Evolutionary conservation across 2,888 invertebrate genomes (phyloP), one percentile per base, ranked within the genome.

Genomic region (Dioctria linearis): DNA sequence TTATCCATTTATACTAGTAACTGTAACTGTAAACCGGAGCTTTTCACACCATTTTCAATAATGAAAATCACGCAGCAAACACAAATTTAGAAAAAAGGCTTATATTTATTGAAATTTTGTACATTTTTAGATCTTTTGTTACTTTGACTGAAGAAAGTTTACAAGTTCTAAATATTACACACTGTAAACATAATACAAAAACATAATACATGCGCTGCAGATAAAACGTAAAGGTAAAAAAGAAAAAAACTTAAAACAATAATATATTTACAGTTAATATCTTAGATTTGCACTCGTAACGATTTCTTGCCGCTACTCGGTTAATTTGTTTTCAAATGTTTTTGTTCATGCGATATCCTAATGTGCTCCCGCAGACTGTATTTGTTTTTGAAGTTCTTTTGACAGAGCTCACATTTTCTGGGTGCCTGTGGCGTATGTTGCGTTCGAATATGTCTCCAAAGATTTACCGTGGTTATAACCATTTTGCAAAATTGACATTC

Each of bases 401-500:
- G 88, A 86, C 89, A 89, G 81, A 88, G 84, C 71, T 89, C 89
- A 82, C 89, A 89, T 85, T 88, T 88, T 84, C 88, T 87, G 71
- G 89, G 89, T 83, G 89, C 88, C 84, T 89, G 89, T 78, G 89
- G 88, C 82, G 89, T 89, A 80, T 89, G 89, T 85, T 89, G 89
- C 82, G 89, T 89, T 85, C 89, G 88, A 87, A 89, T 88, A 87
- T 89, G 89, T 87, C 89, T 88, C 89, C 89, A 89, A 86, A 89
- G 88, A 87, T 89, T 89, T 83, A 89, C 89, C 82, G 89, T 88
- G 83, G 89, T 89, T 85, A 89, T 89, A 84, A 89, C 88, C 87
- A 89, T 88, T 88, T 89, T 89, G 88, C 89, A 89, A 87, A 88
- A 89, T 84, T 89, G 89, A 88, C 89, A 89, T 87, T 89, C 89